Conservation (phyloP, 2,888 invertebrate species). For the Neelides folsomi region DNA sequence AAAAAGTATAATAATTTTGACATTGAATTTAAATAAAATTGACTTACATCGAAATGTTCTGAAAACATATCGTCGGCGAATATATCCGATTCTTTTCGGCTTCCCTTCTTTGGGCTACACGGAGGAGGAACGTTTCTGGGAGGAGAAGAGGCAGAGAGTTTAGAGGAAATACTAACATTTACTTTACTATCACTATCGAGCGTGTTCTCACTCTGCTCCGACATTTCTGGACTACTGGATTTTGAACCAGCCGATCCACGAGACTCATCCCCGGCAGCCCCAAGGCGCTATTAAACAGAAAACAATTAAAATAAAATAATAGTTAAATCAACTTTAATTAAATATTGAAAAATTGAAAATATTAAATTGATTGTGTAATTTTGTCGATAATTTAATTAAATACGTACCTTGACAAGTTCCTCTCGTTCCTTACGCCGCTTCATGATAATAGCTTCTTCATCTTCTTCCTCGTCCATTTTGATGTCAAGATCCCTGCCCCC, state of each 20-base stretch:
- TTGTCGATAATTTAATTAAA: constrained; percentile 4
- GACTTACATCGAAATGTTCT: constrained; percentile 56
- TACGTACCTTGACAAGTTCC: constrained; percentile 62
- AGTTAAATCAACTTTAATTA: neutral
- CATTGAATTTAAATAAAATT: too few relatives aligned
- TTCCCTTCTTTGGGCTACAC: constrained; percentile 1
- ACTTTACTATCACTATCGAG: constrained; percentile 34
- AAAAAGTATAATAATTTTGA: too few relatives aligned
- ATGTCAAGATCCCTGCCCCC: constrained; percentile 41
- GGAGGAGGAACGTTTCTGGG: neutral
- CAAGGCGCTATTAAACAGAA: constrained; percentile 41
- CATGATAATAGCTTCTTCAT: constrained; percentile 86
- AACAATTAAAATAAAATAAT: constrained; percentile 4
- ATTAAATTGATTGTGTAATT: neutral
- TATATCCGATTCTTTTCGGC: constrained; percentile 50
- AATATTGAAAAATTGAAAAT: neutral
- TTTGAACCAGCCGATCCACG: constrained; percentile 35
- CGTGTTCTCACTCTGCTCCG: constrained; percentile 33
- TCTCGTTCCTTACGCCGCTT: constrained; percentile 72
- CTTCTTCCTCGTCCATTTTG: constrained; percentile 68
- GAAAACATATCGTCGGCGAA: constrained; percentile 80
- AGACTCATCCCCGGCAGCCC: constrained; percentile 48
- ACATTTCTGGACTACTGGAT: constrained; percentile 12
- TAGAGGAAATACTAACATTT: constrained; percentile 33
- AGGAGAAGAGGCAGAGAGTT: constrained; percentile 16